Conservation (phyloP, 1,140 invertebrate species). For the Subanguina moxae region DNA sequence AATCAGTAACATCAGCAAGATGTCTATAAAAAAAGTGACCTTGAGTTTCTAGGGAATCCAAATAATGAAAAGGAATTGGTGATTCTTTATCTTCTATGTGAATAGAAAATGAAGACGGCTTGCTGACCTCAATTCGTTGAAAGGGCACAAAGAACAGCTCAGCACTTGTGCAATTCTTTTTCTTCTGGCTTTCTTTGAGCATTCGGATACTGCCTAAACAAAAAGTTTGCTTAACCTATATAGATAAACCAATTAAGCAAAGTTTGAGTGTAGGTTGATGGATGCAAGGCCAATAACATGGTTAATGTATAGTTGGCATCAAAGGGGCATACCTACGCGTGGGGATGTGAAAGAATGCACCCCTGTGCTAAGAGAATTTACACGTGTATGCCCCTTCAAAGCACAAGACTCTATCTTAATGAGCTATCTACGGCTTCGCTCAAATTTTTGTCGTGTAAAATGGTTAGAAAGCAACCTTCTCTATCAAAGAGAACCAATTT, state of each 20-base stretch:
- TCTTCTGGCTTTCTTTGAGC: slow-evolving; percentile 54
- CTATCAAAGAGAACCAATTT: slow-evolving; percentile 59
- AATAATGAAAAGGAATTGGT: slow-evolving; percentile 51
- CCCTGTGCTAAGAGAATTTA: no score
- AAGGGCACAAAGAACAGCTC: slow-evolving; percentile 59
- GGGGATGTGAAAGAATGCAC: no score
- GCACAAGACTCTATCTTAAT: no score
- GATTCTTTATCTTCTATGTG: slow-evolving; percentile 57
- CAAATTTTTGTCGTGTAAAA: no score
- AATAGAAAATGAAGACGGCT: slow-evolving; percentile 29
- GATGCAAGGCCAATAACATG: no score
- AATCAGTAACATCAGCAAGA: neutral
- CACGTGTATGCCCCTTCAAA: no score
- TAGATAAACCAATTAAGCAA: no score
- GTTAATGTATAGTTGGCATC: no score
- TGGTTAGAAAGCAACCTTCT: slow-evolving; percentile 35
- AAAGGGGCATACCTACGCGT: no score
- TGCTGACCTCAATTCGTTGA: slow-evolving; percentile 44
- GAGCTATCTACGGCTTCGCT: no score
- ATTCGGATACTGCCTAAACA: slow-evolving; percentile 50
- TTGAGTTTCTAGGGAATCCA: slow-evolving; percentile 51
- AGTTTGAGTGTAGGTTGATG: no score
- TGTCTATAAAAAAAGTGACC: slow-evolving; percentile 11
- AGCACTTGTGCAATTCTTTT: slow-evolving; percentile 41
- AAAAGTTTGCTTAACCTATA: neutral